phyloP scores from a whole-genome alignment of 2,888 invertebrate genomes.

The Drosophila vallismaia region DNA sequence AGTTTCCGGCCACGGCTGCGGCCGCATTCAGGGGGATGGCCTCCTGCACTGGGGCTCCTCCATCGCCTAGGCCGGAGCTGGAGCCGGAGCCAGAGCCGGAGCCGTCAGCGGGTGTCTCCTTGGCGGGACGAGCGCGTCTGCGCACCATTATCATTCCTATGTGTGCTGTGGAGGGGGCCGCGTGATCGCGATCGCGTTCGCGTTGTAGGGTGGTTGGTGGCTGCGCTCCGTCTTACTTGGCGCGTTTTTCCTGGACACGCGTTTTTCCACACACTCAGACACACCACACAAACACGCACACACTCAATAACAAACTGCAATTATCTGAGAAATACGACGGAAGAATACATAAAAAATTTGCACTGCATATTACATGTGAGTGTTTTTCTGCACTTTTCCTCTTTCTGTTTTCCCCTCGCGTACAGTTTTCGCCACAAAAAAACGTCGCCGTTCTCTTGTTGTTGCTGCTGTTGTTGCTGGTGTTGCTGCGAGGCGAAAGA shows the following conservation, averaged over 20 bases:
- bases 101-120: conserved; percentile 48
- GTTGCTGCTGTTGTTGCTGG: conserved; percentile 51
- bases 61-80: neutral
- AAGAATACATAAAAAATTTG: conserved; percentile 32
- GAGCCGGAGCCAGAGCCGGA: too few relatives aligned
- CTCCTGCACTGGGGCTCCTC: conserved; percentile 22
- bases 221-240: conserved; percentile 20
- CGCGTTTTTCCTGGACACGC: conserved; percentile 48
- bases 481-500: conserved; percentile 57
- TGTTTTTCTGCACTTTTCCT: conserved; percentile 35
- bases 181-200: conserved; percentile 46
- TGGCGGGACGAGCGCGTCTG: conserved; percentile 71
- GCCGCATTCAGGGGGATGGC: conserved; percentile 47
- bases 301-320: conserved; percentile 56
- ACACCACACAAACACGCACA: conserved; percentile 13
- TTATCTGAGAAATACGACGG: conserved; percentile 54
- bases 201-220: conserved; percentile 14
- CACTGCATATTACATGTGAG: conserved; percentile 30
- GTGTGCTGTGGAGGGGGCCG: conserved; percentile 17
- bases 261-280: conserved; percentile 17
- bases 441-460: conserved; percentile 57
- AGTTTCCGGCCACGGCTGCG: conserved; percentile 49
- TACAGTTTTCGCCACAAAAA: conserved; percentile 75
- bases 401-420: conserved; percentile 39
- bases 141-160: conserved; percentile 77